A percentile compares a stretch with the other conserved stretches of the same genome.
These are phyloP conservation scores for Proisotoma minuta DNA, from an alignment of 2,888 invertebrate species.

Conservation along the genomic window DNA sequence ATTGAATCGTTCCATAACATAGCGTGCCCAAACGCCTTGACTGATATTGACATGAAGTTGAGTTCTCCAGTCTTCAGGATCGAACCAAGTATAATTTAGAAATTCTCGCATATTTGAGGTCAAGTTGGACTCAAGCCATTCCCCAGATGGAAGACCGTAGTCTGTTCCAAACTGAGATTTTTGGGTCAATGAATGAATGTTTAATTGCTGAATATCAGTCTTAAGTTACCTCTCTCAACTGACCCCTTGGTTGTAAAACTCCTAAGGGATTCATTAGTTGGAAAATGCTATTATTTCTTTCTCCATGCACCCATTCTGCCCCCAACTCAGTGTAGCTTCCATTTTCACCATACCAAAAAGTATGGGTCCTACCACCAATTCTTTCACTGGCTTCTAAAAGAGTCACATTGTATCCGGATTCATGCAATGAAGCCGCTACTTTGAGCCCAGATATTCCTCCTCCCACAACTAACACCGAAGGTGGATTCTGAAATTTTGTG, in stretches of 20 bases:
- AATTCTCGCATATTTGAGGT: background rate
- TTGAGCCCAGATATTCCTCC: constrained; percentile 1
- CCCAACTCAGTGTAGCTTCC: constrained; percentile 3
- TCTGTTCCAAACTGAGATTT: background rate
- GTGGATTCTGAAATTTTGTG: background rate
- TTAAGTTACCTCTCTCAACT: background rate
- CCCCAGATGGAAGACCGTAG: background rate
- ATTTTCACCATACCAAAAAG: background rate
- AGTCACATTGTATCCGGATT: background rate
- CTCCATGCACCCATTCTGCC: constrained; percentile 6
- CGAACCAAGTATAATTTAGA: background rate
- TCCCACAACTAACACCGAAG: background rate
- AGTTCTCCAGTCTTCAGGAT: background rate
- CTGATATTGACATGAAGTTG: background rate
- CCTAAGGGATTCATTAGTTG: constrained; percentile 4
- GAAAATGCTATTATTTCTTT: background rate
- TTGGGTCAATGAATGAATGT: background rate
- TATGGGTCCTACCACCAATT: constrained; percentile 10
- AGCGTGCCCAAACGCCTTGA: constrained; percentile 1
- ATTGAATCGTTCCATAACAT: background rate
- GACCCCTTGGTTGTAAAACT: background rate
- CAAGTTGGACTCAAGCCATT: background rate
- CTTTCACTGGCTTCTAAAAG: constrained; percentile 9
- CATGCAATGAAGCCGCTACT: background rate
- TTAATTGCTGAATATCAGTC: background rate